A percentile compares a stretch with the other conserved stretches of the same genome.
phyloP scores from a whole-genome alignment of 2,888 invertebrate species.

The Lasioglossum figueresi region DNA sequence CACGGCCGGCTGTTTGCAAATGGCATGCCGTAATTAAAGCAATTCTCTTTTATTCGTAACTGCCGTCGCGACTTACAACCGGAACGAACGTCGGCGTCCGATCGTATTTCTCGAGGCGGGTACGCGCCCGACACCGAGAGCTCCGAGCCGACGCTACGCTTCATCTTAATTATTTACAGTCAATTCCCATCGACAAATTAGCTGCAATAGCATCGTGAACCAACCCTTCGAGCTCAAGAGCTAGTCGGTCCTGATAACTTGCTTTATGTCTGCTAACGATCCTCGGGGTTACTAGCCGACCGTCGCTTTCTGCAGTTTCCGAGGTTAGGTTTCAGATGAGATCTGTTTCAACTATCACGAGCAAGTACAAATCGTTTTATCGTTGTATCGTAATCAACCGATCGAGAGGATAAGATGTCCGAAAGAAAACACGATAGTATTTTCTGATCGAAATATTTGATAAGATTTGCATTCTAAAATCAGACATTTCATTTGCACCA shows the following conservation, averaged over 20 bases:
- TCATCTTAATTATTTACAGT: conserved; percentile 42
- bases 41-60: conserved; percentile 59
- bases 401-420: too few species aligned
- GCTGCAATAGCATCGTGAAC: not conserved
- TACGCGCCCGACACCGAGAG: not conserved
- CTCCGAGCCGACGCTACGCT: not conserved
- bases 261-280: not conserved
- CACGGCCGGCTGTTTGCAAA: conserved; percentile 55
- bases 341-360: too few species aligned
- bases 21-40: conserved; percentile 59
- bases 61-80: conserved; percentile 40
- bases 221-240: not conserved
- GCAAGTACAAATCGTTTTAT: too few species aligned
- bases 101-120: conserved; percentile 15
- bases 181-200: conserved; percentile 30
- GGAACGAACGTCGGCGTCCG: conserved; percentile 21
- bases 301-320: not conserved
- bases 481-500: too few species aligned
- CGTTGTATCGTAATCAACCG: too few species aligned
- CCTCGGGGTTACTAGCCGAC: not conserved
- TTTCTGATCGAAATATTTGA: too few species aligned
- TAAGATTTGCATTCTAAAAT: too few species aligned
- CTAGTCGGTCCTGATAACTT: not conserved
- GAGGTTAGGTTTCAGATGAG: not conserved
- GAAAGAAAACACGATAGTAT: too few species aligned